Percentiles rank a stretch among this genome's conserved stretches.
These are phyloP conservation scores for Amblyteles armatorius DNA, from an alignment of 2,888 invertebrate genomes.

Conservation along the genomic window DNA sequence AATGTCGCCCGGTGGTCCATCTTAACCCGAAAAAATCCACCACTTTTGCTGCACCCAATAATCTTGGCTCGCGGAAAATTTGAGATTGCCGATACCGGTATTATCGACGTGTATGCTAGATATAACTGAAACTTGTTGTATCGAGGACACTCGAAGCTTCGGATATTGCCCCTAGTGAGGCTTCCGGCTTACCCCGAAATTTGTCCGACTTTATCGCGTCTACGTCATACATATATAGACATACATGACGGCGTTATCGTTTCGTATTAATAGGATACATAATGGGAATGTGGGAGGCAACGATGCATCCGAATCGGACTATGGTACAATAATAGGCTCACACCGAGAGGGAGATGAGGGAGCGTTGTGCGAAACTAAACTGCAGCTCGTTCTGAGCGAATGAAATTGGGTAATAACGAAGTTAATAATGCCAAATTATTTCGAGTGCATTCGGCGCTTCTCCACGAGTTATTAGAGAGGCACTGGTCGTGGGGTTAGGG, in stretches of 20 bases:
- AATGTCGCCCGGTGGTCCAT: no score
- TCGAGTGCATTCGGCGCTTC: slow-evolving; percentile 35
- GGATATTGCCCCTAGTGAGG: neutral
- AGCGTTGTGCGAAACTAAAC: slow-evolving; percentile 8
- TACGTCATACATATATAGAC: neutral
- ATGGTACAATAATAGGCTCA: slow-evolving; percentile 30
- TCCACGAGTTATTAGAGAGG: slow-evolving; percentile 3
- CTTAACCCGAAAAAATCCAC: no score
- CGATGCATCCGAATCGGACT: slow-evolving; percentile 17
- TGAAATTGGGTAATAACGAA: slow-evolving; percentile 55
- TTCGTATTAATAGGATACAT: slow-evolving; percentile 21
- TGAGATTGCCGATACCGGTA: slow-evolving; percentile 49
- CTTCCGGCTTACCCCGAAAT: neutral
- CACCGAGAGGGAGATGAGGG: neutral
- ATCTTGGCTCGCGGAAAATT: slow-evolving; percentile 7
- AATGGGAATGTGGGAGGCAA: slow-evolving; percentile 32
- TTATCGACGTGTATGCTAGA: slow-evolving; percentile 13
- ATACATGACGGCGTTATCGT: neutral
- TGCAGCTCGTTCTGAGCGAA: slow-evolving; percentile 19
- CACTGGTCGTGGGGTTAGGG: neutral
- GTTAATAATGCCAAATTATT: slow-evolving; percentile 56
- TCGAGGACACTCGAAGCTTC: slow-evolving; percentile 10
- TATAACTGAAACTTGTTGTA: slow-evolving; percentile 28
- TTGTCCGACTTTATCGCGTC: slow-evolving; percentile 28
- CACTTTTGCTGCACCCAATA: neutral